Evolutionary conservation across 2,113 vertebrate genomes (phyloP), one percentile per base, ranked within the genome.

Genomic region (Dasypus novemcinctus): DNA sequence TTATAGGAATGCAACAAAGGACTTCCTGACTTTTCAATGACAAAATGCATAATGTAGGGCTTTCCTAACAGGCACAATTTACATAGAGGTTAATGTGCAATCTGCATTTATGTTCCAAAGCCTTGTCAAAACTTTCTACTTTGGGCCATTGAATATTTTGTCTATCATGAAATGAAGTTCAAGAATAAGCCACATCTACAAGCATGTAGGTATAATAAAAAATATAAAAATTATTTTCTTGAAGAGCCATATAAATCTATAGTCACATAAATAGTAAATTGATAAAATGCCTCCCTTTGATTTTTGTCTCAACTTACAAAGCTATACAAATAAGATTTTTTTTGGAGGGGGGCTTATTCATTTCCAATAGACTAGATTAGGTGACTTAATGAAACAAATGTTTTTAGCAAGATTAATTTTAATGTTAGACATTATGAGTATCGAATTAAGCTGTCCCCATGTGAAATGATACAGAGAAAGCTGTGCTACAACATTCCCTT

Each of bases 371-470:
- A 79, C 64, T 71, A 68, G 91, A 95, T 97, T 95, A 97, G 82
- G 54, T 95, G 79, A 96, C 93, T 97, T 98, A 94, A 95, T 98
- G 97, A 97, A 98, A 97, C 95, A 98, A 97, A 98, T 98, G 95
- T 95, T 91, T 97, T 87, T 71, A 38, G 97, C 81, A 97, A 98
- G 98, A 98, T 98, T 98, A 97, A 94, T 98, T 98, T 98, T 98
- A 97, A 97, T 98, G 97, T 97, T 97, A 95, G 97, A 96, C 97
- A 96, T 97, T 95, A 95, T 87, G 91, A 98, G 96, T 95, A 97
- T 98, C 97, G 97, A 98, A 99, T 98, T 98, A 98, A 98, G 97
- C 96, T 98, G 98, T 99, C 98, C 98, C 97, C 93, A 54, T 54
- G 90, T 54, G 95, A 98, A 98, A 96, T 76, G 97, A 98, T 98